Conservation (phyloP, 1,140 invertebrate species). For the Anadara kagoshimensis region DNA sequence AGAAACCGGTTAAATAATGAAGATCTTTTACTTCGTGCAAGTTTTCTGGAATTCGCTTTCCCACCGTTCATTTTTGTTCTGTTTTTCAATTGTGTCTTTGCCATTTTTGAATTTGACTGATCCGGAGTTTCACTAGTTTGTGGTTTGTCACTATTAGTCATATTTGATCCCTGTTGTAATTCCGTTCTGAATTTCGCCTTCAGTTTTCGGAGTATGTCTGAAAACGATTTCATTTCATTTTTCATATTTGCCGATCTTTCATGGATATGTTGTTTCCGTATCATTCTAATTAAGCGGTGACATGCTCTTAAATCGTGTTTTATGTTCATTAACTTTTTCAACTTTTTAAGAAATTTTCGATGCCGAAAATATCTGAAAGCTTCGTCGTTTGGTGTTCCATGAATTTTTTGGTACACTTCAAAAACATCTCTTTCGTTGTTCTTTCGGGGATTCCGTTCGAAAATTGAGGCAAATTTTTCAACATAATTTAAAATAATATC, state of each 20-base stretch:
- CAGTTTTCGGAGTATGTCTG: background rate
- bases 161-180: background rate
- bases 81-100: background rate
- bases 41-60: background rate
- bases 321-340: conserved; percentile 32
- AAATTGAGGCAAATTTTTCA: conserved; percentile 17
- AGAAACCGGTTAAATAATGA: conserved; percentile 26
- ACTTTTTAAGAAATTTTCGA: conserved; percentile 26
- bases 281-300: too few species aligned
- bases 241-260: too few species aligned
- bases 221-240: too few species aligned
- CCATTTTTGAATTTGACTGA: background rate
- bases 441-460: conserved; percentile 7
- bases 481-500: conserved; percentile 30
- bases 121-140: background rate
- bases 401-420: conserved; percentile 17
- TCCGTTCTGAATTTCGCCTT: background rate
- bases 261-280: too few species aligned
- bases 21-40: conserved; percentile 7
- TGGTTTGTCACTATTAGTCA: background rate
- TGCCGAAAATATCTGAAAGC: conserved; percentile 19
- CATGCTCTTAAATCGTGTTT: conserved; percentile 1
- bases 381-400: background rate
- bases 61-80: background rate
- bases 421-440: conserved; percentile 18